Conservation (phyloP, 2,888 invertebrate genomes). For the Drosophila incognita region DNA sequence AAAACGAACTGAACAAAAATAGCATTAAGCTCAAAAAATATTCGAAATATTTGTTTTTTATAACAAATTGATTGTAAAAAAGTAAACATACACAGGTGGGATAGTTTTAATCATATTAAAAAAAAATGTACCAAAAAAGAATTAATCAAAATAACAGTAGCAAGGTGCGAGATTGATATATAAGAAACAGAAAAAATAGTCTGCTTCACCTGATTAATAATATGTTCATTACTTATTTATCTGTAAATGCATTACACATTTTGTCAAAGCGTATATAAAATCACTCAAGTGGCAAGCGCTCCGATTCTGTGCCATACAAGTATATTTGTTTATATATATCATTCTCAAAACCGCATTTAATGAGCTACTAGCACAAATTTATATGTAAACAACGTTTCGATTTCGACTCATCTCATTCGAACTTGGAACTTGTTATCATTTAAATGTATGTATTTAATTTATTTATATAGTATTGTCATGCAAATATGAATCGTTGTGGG, state of each 20-base stretch:
- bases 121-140: background rate
- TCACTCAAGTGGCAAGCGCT: conserved; percentile 13
- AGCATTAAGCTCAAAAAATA: background rate
- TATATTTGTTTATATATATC: conserved; percentile 11
- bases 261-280: conserved; percentile 1
- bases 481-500: conserved; percentile 19
- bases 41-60: background rate
- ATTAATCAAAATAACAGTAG: background rate
- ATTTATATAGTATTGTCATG: conserved; percentile 27
- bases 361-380: background rate
- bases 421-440: conserved; percentile 30
- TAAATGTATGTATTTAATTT: background rate
- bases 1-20: background rate
- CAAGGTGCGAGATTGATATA: background rate
- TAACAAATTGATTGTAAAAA: background rate
- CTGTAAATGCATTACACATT: background rate
- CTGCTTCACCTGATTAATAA: background rate
- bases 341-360: conserved; percentile 37
- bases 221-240: background rate
- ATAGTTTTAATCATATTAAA: background rate
- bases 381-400: conserved; percentile 22
- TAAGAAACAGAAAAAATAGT: background rate
- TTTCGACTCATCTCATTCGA: conserved; percentile 22
- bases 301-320: conserved; percentile 15
- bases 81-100: background rate